Base-by-base conservation (phyloP, 2,888 invertebrate species). In the Epinotia bilunana region DNA sequence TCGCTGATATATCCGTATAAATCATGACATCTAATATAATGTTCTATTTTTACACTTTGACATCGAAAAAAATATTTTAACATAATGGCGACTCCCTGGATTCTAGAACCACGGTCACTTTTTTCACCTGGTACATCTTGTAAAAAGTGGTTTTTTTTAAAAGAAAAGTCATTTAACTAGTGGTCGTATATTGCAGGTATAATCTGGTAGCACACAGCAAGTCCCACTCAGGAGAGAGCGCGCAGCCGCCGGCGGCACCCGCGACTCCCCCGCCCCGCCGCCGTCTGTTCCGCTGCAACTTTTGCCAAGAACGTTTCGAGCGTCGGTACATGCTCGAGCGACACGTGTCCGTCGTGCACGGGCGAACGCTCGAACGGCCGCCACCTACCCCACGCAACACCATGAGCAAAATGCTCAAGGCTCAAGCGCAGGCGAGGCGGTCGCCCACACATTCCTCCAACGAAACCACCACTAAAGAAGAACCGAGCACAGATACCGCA, bases 331-430 rank as follows among this genome's bases (percentile, higher is more conserved):
- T 93, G 90, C 83, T 94, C 84, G 94, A 94, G 89, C 91, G 93
- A 55, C 94, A 94, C 88, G 85, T 86, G 84, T 86, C 89, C 72
- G 83, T 79, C 53, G 88, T 82, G 78, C 94, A 93, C 88, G 91
- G 92, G 1, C 90, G 92, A 80, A 87, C 92, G 79, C 88, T 92
- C 78, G 94, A 94, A 87, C 89, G 92, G 9, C 90, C 91, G 78
- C 92, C 92, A 79, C 90, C 93, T 81, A 91, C 92, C 77, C 93
- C 93, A 78, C 88, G 93, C 77, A 94, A 93, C 87, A 94, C 94
- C 79, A 94, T 94, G 94, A 92, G 91, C 89, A 94, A 94, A 86
- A 87, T 94, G 86, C 91, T 94, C 70, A 94, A 94, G 85, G 88
- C 88, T 82, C 92, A 92, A 87, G 90, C 92, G 80, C 87, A 88